These are phyloP conservation scores for Orchestes rusci DNA, from an alignment of 2,888 invertebrate genomes.

Conservation along the genomic window DNA sequence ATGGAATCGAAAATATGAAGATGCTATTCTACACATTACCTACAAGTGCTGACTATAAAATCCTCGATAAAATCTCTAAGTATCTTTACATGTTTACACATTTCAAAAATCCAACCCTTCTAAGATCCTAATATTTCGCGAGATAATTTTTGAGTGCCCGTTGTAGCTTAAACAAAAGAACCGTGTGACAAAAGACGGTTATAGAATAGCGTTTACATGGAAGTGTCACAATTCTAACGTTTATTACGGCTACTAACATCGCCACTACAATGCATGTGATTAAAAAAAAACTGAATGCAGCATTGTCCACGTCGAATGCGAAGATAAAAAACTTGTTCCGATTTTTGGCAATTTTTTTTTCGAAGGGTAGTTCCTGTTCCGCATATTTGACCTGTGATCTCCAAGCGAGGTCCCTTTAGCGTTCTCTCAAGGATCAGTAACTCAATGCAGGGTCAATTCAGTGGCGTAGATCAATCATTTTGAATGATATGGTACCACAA, in stretches of 20 bases:
- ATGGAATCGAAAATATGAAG: too few species aligned
- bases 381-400: slow-evolving; percentile 37
- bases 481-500: too few species aligned
- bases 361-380: slow-evolving; percentile 39
- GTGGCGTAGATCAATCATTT: too few species aligned
- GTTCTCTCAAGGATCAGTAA: slow-evolving; percentile 13
- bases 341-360: slow-evolving; percentile 39
- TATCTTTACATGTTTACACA: too few species aligned
- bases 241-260: slow-evolving; percentile 37
- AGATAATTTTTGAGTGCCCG: too few species aligned
- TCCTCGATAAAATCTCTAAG: too few species aligned
- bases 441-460: slow-evolving; percentile 15
- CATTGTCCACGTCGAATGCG: slow-evolving; percentile 31
- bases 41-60: too few species aligned
- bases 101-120: too few species aligned
- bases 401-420: slow-evolving; percentile 9
- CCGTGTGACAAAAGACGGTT: slow-evolving; percentile 31
- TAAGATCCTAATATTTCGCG: too few species aligned
- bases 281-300: slow-evolving; percentile 11
- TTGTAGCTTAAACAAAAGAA: too few species aligned
- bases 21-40: too few species aligned
- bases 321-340: slow-evolving; percentile 40
- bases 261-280: slow-evolving; percentile 24
- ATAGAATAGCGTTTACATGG: slow-evolving; percentile 30
- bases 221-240: slow-evolving; percentile 39